Base-by-base conservation (phyloP, 2,797 vertebrate genomes). In the Moxostoma hubbsi region DNA sequence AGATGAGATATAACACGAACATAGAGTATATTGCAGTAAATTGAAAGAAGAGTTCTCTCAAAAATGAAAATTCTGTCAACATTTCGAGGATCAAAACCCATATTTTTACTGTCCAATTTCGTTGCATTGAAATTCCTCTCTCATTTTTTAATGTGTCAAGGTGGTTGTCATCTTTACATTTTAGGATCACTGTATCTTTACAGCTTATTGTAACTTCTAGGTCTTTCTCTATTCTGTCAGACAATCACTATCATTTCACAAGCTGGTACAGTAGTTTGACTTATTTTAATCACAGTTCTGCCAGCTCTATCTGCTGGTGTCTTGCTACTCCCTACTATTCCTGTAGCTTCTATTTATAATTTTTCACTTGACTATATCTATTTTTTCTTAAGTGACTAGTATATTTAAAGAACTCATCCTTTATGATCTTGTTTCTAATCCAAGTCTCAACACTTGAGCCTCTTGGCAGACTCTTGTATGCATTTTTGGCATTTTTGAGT, bases 371-470 rank as follows among this genome's bases (percentile, higher is more conserved):
- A 45, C 12, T 7, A 64, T 13, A 36, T 46, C 43, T 64, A 58
- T 67, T 73, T 5, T 55, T 15, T 45, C 24, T 24, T 54, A 54
- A 9, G 12, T 47, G 24, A 13, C 15, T 15, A 49, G 45, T 36
- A 64, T 50, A 36, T 70, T 75, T n/a, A 1, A 13, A 63, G 43
- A 76, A 49, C 81, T 49, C 4, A 36, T 36, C 18, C 5, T 80
- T 61, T 64, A 46, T 58, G 8, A 18, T 75, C n/a, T 24, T 62
- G 50, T 81, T 76, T 79, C 80, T 82, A 65, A 16, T 81, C 55
- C 16, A 69, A 64, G 50, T 61, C 58, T 8, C 16, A 47, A 73
- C 53, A 18, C 46, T 51, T 66, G 15, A 82, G 47, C 45, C 71
- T 73, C 11, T 75, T 47, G 15, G 7, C 58, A 82, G 51, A 36